A percentile compares a stretch with the other conserved stretches of the same genome.
Evolutionary conservation across 1,140 invertebrate genomes (phyloP).

Genomic region (Drosophila athabasca): DNA sequence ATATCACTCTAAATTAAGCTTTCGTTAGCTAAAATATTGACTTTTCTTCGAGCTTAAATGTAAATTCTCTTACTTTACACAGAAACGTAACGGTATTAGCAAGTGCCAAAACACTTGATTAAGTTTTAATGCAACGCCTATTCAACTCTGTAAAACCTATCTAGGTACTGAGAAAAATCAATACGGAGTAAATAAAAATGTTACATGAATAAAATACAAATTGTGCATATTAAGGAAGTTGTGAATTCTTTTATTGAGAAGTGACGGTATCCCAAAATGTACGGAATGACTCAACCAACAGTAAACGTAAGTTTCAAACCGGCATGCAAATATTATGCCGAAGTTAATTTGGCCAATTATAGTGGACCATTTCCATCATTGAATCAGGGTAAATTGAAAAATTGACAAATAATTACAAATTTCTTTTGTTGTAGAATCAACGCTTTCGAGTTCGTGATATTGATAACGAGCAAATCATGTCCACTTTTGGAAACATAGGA

Average conservation of each 20-base stretch:
- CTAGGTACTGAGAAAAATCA: constrained; percentile 54
- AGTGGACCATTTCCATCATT: constrained; percentile 10
- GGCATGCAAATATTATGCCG: neutral
- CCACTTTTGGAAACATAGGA: constrained; percentile 94
- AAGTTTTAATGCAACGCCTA: constrained; percentile 45
- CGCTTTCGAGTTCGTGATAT: constrained; percentile 75
- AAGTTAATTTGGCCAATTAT: neutral
- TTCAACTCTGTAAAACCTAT: constrained; percentile 29
- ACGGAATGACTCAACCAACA: constrained; percentile 45
- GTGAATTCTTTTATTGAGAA: constrained; percentile 12
- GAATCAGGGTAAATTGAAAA: constrained; percentile 25
- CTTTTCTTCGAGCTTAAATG: constrained; percentile 47
- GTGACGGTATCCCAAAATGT: constrained; percentile 33
- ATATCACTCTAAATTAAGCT: constrained; percentile 53
- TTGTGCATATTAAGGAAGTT: constrained; percentile 21
- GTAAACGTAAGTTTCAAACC: constrained; percentile 41
- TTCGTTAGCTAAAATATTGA: constrained; percentile 43
- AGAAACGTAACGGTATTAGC: constrained; percentile 40
- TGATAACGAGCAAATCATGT: constrained; percentile 84
- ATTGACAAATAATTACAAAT: constrained; percentile 5
- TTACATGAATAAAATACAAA: constrained; percentile 30
- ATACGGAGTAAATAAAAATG: constrained; percentile 53
- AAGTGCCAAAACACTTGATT: constrained; percentile 50
- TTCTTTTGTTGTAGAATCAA: constrained; percentile 50
- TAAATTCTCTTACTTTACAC: constrained; percentile 27